Base-by-base conservation (phyloP, 2,888 invertebrate species). In the Slavum lentiscoides region DNA sequence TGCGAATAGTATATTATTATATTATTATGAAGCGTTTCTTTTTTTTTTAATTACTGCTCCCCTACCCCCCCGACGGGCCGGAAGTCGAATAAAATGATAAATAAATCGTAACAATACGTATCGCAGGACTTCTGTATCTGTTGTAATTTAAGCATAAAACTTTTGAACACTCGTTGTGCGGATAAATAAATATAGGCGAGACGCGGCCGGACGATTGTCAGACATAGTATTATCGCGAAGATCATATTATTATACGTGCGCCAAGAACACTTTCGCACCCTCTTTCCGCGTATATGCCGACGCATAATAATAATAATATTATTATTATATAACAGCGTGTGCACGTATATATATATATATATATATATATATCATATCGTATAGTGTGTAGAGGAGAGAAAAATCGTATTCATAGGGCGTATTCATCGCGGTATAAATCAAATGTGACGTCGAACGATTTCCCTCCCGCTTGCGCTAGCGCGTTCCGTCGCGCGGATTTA, bases 321-420 rank as follows among this genome's bases (percentile, higher is more conserved):
- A 43, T 43, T 66, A 37, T 64, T 21, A 39, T 67, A 67, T 58
- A 53, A 19, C 59, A 30, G 30, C 6, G 62, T 64, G 30, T n/a
- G 21, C 55, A n/a, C 30, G 49, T 15, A 17, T 39, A n/a, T n/a
- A n/a, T n/a, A n/a, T n/a, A n/a, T 15, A 17, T 39, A n/a, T n/a
- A n/a, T n/a, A n/a, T n/a, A n/a, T n/a, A n/a, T 53, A n/a, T 15
- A 9, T 19, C 15, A 49, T 69, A 30, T 30, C 30, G 43, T n/a
- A 21, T 15, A 2, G 8, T 11, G 62, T 67, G 64, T 67, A 66
- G 39, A 39, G 37, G 53, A 43, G 5, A 19, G 72, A 72, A 80
- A 80, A 80, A 80, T 72, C 80, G 80, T 80, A 80, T 80, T 80
- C 72, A 72, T 72, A 66, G 70, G 64, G 64, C 43, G 9, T 55